A percentile compares a stretch with the other conserved stretches of the same genome.
Conservation (phyloP, 2,797 vertebrate genomes). For the Ceyx erithaca region DNA sequence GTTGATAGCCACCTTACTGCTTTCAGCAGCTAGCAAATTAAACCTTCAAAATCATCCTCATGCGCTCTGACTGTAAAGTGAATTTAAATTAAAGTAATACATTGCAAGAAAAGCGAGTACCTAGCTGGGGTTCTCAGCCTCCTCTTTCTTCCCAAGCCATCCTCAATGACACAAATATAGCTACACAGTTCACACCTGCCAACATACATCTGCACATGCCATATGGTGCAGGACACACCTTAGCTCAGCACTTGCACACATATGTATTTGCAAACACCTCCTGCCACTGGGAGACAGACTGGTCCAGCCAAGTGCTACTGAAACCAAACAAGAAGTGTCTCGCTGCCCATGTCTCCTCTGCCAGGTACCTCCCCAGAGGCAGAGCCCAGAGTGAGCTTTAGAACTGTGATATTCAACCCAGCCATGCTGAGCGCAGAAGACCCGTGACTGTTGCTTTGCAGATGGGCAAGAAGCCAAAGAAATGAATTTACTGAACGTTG, state of each 20-base stretch:
- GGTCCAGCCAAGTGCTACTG: background rate
- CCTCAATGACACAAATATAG: background rate
- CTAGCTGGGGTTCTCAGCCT: conserved; percentile 54
- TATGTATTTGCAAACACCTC: conserved; percentile 43
- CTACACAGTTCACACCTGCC: conserved; percentile 22
- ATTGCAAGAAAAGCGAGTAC: conserved; percentile 65
- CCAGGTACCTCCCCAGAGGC: background rate
- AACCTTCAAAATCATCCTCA: conserved; percentile 80
- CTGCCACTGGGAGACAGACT: background rate
- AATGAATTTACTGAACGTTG: background rate
- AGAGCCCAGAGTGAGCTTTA: background rate
- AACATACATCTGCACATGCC: background rate
- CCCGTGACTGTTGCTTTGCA: background rate
- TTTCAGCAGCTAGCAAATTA: conserved; percentile 80
- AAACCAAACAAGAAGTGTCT: background rate
- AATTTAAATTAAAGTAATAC: conserved; percentile 81
- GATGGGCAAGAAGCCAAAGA: background rate
- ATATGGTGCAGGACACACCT: conserved; percentile 22
- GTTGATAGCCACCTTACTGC: conserved; percentile 71
- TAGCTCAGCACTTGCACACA: background rate
- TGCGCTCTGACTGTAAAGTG: conserved; percentile 77
- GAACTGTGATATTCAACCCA: background rate
- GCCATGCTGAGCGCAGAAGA: rapidly evolving
- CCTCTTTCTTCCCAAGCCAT: conserved; percentile 7
- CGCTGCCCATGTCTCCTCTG: background rate